A percentile compares a stretch with the other conserved stretches of the same genome.
phyloP scores from a whole-genome alignment of 2,113 vertebrate species.

The Elephas maximus region DNA sequence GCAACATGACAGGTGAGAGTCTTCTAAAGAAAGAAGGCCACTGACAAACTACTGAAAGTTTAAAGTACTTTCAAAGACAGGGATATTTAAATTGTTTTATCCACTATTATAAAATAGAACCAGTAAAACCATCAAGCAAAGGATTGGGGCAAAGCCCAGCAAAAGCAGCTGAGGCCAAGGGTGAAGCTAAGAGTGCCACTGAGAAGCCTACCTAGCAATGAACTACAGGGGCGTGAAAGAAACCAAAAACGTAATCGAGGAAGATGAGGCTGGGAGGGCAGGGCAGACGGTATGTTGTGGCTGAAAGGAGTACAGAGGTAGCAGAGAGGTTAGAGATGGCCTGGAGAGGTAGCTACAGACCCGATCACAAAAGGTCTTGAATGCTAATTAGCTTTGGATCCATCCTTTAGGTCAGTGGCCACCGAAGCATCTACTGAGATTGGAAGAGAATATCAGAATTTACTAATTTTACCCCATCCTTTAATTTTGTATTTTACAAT shows the following conservation, averaged over 20 bases:
- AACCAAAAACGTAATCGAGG: neutral
- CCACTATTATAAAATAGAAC: neutral
- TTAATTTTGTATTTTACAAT: neutral
- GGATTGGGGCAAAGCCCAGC: neutral
- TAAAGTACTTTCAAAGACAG: neutral
- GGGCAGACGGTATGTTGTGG: neutral
- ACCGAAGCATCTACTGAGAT: neutral
- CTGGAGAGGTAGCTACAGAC: neutral
- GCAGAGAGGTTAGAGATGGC: neutral
- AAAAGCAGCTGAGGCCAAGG: neutral
- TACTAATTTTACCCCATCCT: neutral
- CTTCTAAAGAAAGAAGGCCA: neutral
- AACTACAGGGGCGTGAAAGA: neutral
- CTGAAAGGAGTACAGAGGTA: neutral
- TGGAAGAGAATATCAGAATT: neutral
- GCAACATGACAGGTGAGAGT: neutral
- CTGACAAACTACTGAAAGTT: neutral
- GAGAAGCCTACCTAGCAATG: neutral
- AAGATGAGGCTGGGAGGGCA: neutral
- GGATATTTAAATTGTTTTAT: neutral
- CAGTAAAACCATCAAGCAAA: neutral
- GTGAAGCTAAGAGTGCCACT: neutral
- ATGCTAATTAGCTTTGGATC: neutral
- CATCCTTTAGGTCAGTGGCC: neutral
- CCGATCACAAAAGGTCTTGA: neutral